Percentiles rank a stretch among this genome's conserved stretches.
These are phyloP conservation scores for Ranitomeya imitator DNA, from an alignment of 2,113 vertebrate genomes.

Conservation along the genomic window DNA sequence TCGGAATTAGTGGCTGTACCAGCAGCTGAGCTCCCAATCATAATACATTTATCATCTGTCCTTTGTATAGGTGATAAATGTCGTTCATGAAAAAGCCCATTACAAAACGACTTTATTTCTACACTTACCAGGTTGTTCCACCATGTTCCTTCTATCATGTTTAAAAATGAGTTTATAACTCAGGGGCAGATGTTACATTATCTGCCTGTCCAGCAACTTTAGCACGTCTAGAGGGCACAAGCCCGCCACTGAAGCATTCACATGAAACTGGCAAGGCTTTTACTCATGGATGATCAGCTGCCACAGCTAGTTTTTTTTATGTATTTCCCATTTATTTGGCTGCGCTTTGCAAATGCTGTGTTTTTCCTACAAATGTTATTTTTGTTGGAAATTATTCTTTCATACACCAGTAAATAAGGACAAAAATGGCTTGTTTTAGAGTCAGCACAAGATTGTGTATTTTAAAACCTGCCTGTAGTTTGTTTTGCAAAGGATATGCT, in stretches of 20 bases:
- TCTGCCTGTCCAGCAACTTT: neutral
- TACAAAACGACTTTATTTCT: neutral
- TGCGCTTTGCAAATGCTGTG: conserved; percentile 34
- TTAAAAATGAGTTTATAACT: neutral
- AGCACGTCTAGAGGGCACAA: neutral
- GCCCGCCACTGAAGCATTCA: conserved; percentile 12
- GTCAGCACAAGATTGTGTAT: neutral
- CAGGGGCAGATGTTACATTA: neutral
- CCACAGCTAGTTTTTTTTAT: conserved; percentile 23
- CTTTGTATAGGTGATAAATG: too few species aligned
- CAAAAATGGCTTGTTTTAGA: conserved; percentile 26
- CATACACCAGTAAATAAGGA: conserved; percentile 47
- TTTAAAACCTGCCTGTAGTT: neutral
- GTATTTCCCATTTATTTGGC: conserved; percentile 41
- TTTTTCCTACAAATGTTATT: conserved; percentile 44
- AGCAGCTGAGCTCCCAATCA: too few species aligned
- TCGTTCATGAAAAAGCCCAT: too few species aligned
- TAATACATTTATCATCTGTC: too few species aligned
- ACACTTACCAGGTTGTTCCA: neutral
- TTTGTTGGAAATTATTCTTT: conserved; percentile 46
- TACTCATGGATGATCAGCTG: neutral
- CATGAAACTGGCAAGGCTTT: conserved; percentile 30
- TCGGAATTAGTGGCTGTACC: too few species aligned
- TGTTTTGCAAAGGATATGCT: conserved; percentile 7
- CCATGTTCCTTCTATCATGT: neutral